Conservation (phyloP, 2,888 invertebrate species). For the Dione juno region DNA sequence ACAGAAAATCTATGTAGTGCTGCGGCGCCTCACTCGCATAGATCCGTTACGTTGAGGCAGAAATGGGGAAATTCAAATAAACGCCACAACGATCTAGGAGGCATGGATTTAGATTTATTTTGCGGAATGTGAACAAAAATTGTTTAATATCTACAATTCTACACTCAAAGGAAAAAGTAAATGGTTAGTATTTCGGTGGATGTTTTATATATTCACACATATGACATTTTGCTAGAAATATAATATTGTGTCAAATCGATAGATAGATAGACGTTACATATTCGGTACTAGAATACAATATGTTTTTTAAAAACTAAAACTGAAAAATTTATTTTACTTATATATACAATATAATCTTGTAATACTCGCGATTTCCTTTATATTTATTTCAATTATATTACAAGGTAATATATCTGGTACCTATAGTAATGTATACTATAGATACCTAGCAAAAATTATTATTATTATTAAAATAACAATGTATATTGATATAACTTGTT, state of each 20-base stretch:
- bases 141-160: slow-evolving; percentile 54
- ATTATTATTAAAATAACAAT: background rate
- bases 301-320: no score
- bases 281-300: background rate
- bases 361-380: no score
- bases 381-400: no score
- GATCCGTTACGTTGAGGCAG: slow-evolving; percentile 51
- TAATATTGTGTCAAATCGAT: no score
- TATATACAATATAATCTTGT: no score
- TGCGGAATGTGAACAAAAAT: slow-evolving; percentile 57
- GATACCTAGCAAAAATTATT: background rate
- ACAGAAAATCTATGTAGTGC: slow-evolving; percentile 29
- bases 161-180: slow-evolving; percentile 25
- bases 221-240: background rate
- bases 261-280: background rate
- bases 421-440: background rate
- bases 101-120: slow-evolving; percentile 62
- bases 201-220: background rate
- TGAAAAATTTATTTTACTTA: no score
- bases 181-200: background rate
- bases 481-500: slow-evolving; percentile 24
- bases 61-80: slow-evolving; percentile 68
- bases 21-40: slow-evolving; percentile 33
- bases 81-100: slow-evolving; percentile 56
- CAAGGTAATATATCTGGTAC: background rate